Conservation (phyloP, 2,113 vertebrate genomes). For the Arenaria interpres region DNA sequence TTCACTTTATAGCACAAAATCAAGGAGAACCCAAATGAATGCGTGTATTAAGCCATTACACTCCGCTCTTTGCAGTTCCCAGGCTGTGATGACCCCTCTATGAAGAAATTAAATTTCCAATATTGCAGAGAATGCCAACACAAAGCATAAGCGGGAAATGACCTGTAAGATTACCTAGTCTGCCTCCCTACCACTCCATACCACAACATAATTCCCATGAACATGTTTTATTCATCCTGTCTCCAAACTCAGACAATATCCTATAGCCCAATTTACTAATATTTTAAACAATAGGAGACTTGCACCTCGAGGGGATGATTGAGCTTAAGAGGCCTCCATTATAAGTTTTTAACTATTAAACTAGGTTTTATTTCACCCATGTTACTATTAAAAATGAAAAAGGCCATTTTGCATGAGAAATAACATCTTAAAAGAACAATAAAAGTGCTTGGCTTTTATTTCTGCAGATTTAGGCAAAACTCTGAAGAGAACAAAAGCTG, state of each 20-base stretch:
- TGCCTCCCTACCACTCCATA: neutral
- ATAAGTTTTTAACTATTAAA: neutral
- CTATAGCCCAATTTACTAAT: neutral
- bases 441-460: neutral
- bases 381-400: constrained; percentile 1
- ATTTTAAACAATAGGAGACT: neutral
- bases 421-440: neutral
- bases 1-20: neutral
- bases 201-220: neutral
- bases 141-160: neutral
- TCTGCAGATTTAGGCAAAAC: neutral
- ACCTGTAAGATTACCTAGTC: neutral
- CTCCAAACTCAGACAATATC: neutral
- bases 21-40: neutral
- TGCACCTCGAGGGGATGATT: neutral
- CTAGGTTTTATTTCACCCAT: neutral
- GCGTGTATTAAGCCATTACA: neutral
- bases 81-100: neutral
- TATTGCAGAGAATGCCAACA: neutral
- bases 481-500: neutral
- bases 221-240: neutral
- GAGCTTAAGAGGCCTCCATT: neutral
- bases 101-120: neutral
- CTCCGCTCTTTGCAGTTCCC: neutral
- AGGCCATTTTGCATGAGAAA: neutral